phyloP scores from a whole-genome alignment of 2,113 vertebrate species.

The Bombycilla garrulus region DNA sequence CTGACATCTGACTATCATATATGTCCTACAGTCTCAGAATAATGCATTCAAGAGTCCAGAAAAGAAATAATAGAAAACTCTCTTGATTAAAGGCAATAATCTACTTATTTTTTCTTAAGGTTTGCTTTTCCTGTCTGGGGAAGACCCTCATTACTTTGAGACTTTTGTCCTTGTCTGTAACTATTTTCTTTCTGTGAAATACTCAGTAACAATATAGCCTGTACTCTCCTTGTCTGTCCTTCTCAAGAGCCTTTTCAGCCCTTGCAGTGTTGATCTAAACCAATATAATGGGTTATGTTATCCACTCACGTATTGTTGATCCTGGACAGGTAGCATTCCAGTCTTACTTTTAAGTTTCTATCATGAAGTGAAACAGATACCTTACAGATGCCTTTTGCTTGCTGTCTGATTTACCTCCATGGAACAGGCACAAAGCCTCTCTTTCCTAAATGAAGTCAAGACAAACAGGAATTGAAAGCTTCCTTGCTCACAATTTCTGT shows the following conservation, averaged over 20 bases:
- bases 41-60: not conserved
- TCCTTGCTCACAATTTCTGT: not conserved
- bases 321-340: not conserved
- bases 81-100: not conserved
- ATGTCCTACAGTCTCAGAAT: not conserved
- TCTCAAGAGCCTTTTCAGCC: not conserved
- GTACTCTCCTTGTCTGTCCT: not conserved
- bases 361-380: not conserved
- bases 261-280: not conserved
- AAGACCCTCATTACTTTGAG: not conserved
- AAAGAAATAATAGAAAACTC: not conserved
- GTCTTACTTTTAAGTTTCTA: not conserved
- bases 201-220: not conserved
- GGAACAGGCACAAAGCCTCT: not conserved
- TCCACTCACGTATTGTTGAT: accelerated
- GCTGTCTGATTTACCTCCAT: not conserved
- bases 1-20: not conserved
- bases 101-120: not conserved
- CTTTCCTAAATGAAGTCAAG: not conserved
- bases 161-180: not conserved
- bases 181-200: not conserved
- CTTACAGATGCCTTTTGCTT: not conserved
- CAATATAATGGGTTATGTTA: not conserved
- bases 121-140: not conserved
- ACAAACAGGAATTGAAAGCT: not conserved